Evolutionary conservation across 2,113 vertebrate species (phyloP).

Genomic region (Riparia riparia): DNA sequence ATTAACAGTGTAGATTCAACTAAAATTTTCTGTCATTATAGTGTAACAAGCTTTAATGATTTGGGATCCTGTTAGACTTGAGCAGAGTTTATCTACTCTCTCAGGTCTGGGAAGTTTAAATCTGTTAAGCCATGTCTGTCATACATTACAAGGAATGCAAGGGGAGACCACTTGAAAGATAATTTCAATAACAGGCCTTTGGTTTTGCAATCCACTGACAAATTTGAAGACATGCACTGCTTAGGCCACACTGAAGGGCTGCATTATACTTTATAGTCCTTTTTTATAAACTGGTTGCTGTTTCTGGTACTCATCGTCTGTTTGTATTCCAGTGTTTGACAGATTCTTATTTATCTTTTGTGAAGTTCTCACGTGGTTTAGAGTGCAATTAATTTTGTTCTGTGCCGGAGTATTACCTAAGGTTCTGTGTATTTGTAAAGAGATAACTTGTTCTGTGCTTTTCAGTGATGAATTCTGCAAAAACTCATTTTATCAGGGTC

Average conservation of each 20-base stretch:
- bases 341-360: neutral
- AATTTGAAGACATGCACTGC: neutral
- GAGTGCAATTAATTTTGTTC: neutral
- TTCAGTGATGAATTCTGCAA: neutral
- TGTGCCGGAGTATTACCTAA: slow-evolving; percentile 3
- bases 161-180: neutral
- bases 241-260: neutral
- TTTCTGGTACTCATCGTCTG: neutral
- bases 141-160: neutral
- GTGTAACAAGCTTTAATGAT: neutral
- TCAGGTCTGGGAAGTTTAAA: neutral
- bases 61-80: neutral
- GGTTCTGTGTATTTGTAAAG: neutral
- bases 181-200: neutral
- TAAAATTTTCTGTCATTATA: neutral
- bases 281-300: neutral
- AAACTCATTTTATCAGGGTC: neutral
- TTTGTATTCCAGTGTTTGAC: neutral
- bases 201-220: neutral
- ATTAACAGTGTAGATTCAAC: neutral
- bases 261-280: neutral
- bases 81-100: neutral
- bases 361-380: neutral
- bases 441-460: neutral
- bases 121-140: neutral